Conservation (phyloP, 2,797 vertebrate genomes). For the Eidolon dupreanum region DNA sequence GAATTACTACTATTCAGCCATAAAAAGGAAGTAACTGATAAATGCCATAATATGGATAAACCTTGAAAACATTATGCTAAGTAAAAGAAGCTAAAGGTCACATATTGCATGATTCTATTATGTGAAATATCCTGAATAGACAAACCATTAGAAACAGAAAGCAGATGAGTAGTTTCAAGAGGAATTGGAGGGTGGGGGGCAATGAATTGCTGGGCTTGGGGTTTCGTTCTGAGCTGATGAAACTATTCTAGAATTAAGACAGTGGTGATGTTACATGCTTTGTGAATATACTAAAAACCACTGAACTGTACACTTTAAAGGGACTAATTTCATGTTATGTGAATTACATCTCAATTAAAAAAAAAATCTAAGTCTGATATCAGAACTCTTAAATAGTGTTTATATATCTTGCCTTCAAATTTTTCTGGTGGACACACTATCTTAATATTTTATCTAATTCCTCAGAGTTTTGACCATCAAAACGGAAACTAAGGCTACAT, state of each 20-base stretch:
- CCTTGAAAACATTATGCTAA: neutral
- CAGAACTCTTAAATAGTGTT: neutral
- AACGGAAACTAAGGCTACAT: neutral
- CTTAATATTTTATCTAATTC: conserved; percentile 40
- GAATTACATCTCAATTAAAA: neutral
- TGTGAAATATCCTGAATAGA: conserved; percentile 5
- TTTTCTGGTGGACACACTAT: neutral
- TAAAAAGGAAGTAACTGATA: neutral
- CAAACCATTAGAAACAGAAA: neutral
- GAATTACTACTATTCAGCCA: neutral
- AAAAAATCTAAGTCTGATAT: neutral
- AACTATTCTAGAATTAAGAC: conserved; percentile 8
- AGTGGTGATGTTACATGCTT: neutral
- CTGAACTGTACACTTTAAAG: neutral
- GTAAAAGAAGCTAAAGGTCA: neutral
- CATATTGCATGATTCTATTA: neutral
- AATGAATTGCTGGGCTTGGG: neutral
- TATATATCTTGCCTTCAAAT: neutral
- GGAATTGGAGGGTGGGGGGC: neutral
- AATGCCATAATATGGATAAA: neutral
- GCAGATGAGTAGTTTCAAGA: neutral
- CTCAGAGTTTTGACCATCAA: neutral
- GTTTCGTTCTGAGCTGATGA: neutral
- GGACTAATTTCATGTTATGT: neutral
- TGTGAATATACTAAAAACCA: conserved; percentile 15